Conservation (phyloP, 2,888 invertebrate species). For the Megalurothrips usitatus region DNA sequence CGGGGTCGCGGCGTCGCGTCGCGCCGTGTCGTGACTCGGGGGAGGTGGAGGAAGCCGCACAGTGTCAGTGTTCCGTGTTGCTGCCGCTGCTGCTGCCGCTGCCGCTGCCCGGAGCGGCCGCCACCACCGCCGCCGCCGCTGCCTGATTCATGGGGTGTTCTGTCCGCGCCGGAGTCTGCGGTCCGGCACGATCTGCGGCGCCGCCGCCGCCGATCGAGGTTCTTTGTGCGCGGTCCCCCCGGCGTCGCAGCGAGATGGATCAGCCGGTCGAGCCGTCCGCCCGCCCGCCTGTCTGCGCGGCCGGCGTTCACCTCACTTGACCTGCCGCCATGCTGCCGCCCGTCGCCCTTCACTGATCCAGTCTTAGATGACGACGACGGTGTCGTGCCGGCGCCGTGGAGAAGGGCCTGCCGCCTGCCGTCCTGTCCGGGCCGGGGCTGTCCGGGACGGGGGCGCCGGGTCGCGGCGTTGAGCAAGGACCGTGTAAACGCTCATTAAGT, state of each 20-base stretch:
- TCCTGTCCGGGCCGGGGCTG: background rate
- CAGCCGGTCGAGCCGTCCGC: background rate
- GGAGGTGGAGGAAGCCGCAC: background rate
- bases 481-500: background rate
- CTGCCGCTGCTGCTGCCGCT: background rate
- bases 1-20: background rate
- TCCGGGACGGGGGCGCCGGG: background rate
- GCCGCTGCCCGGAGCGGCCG: background rate
- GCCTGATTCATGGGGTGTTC: conserved; percentile 10
- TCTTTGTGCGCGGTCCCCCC: background rate
- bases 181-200: background rate
- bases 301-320: background rate
- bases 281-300: background rate
- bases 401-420: too few relatives aligned
- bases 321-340: background rate
- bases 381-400: too few relatives aligned
- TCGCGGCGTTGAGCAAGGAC: background rate
- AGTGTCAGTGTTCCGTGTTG: background rate
- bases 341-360: background rate
- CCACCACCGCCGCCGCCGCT: background rate
- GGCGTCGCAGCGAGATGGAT: background rate
- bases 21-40: background rate
- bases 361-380: too few relatives aligned
- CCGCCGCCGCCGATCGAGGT: background rate
- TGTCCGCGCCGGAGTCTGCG: background rate